Evolutionary conservation across 2,888 invertebrate genomes (phyloP), one percentile per base, ranked within the genome.

Genomic region (Cheilosia impressa): DNA sequence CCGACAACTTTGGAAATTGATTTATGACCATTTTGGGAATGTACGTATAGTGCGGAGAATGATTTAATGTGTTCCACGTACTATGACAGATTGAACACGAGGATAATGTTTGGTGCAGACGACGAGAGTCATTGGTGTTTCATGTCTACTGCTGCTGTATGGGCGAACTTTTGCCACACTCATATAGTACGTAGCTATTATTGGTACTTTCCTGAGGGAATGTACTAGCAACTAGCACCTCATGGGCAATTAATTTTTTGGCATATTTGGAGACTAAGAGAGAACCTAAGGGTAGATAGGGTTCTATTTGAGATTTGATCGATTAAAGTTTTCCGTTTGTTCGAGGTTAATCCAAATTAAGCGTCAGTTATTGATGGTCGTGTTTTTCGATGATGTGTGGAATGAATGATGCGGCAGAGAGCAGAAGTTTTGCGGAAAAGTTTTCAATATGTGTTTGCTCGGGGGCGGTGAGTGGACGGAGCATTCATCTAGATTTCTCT

Each of bases 81-180:
- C 65, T 76, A 85, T 85, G 85, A 85, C 85, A 85, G 85, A 85
- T 85, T 85, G 81, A 81, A 81, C 85, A 85, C 72, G 76, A 76
- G 85, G 81, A 76, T 81, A 63, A 63, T 85, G 81, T 38, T 80
- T 68, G 81, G 68, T 76, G 76, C 85, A 80, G 81, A 81, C 76
- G 84, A 85, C 55, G 62, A 50, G 62, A 72, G 71, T 71, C 71
- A 53, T 75, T 65, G 58, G 47, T 83, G 73, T 65, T 78, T 69
- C 58, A 69, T 73, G 66, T 27, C 45, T 71, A 24, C 52, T 60
- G 15, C 15, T 55, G 43, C 17, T 17, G 27, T 10, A n/a, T 27
- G 62, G 17, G 45, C 10, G 38, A 58, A 69, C 22, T 69, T 58
- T 58, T 45, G 47, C 17, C 58, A 27, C 19, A 10, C 22, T n/a